Evolutionary conservation across 2,888 invertebrate species (phyloP).

Genomic region (Mycogona germanica): DNA sequence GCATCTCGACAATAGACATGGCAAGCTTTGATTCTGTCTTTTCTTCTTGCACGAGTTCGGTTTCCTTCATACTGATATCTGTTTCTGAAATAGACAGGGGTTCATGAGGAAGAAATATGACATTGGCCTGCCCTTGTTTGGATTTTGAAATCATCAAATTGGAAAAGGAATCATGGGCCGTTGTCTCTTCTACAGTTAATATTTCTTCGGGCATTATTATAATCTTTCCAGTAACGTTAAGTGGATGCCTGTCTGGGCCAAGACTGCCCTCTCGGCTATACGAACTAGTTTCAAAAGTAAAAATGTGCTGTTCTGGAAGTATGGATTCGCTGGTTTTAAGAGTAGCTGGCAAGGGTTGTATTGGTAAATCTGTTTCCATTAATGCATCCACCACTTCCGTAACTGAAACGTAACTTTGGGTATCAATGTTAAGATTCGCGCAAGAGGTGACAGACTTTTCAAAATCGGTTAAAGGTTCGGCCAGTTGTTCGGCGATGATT

Average conservation of each 20-base stretch:
- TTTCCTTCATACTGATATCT: slow-evolving; percentile 15
- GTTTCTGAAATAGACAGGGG: slow-evolving; percentile 22
- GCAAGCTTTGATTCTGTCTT: slow-evolving; percentile 9
- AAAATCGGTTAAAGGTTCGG: slow-evolving; percentile 1
- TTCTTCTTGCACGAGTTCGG: slow-evolving; percentile 3
- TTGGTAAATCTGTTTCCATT: neutral
- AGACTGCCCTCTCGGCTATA: slow-evolving; percentile 4
- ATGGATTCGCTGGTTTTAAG: neutral
- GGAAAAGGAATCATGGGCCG: slow-evolving; percentile 3
- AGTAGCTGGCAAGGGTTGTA: neutral
- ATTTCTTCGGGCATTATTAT: slow-evolving; percentile 21
- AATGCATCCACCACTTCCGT: slow-evolving; percentile 5
- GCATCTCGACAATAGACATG: slow-evolving; percentile 6
- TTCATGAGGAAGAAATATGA: slow-evolving; percentile 20
- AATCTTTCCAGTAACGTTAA: slow-evolving; percentile 17
- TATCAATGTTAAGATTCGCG: slow-evolving; percentile 3
- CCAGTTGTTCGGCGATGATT: neutral
- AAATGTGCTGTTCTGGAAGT: slow-evolving; percentile 1
- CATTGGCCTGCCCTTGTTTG: slow-evolving; percentile 16
- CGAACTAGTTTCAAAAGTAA: slow-evolving; percentile 1
- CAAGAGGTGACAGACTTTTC: neutral
- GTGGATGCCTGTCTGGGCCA: neutral
- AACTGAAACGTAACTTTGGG: slow-evolving; percentile 3
- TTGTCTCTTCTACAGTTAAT: slow-evolving; percentile 21
- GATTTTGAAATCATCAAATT: slow-evolving; percentile 14